A percentile compares a stretch with the other conserved stretches of the same genome.
These are phyloP conservation scores for Patiria miniata DNA, from an alignment of 35 echinoderm and acorn worm genomes.

Conservation along the genomic window DNA sequence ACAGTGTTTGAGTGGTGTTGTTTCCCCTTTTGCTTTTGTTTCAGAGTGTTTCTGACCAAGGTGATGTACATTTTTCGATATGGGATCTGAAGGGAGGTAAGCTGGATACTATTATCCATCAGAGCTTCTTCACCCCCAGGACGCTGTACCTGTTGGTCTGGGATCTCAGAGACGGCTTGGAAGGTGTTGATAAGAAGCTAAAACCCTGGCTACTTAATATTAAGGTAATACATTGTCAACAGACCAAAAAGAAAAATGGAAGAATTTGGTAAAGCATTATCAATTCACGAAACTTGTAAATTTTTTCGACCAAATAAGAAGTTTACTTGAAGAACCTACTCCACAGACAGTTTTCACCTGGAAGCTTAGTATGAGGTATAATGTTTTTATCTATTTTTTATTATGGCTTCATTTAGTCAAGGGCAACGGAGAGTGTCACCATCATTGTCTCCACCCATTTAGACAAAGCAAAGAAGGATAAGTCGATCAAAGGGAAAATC, in stretches of 20 bases:
- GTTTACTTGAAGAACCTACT: too few relatives aligned
- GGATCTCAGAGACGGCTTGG: conserved; percentile 54
- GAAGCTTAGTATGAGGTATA: too few relatives aligned
- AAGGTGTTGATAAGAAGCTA: conserved; percentile 62
- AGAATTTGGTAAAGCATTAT: too few relatives aligned
- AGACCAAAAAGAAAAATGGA: too few relatives aligned
- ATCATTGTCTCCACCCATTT: conserved; percentile 64
- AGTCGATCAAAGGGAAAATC: conserved; percentile 23
- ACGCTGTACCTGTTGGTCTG: conserved; percentile 66
- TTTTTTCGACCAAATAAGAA: too few relatives aligned
- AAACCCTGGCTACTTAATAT: conserved; percentile 50
- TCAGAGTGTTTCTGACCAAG: background rate
- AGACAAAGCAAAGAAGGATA: conserved; percentile 24
- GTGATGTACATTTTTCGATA: conserved; percentile 27
- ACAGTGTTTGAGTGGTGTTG: too few relatives aligned
- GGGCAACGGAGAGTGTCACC: conserved; percentile 55
- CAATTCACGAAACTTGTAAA: too few relatives aligned
- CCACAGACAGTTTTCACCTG: too few relatives aligned
- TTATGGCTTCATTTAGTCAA: conserved; percentile 39
- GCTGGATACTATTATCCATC: conserved; percentile 55
- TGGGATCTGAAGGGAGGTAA: conserved; percentile 80
- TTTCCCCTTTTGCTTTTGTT: background rate
- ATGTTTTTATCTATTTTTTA: too few relatives aligned
- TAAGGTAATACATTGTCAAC: too few relatives aligned
- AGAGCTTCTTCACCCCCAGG: conserved; percentile 51